Evolutionary conservation across 2,888 invertebrate genomes (phyloP).

Genomic region (Nycteola revayana): DNA sequence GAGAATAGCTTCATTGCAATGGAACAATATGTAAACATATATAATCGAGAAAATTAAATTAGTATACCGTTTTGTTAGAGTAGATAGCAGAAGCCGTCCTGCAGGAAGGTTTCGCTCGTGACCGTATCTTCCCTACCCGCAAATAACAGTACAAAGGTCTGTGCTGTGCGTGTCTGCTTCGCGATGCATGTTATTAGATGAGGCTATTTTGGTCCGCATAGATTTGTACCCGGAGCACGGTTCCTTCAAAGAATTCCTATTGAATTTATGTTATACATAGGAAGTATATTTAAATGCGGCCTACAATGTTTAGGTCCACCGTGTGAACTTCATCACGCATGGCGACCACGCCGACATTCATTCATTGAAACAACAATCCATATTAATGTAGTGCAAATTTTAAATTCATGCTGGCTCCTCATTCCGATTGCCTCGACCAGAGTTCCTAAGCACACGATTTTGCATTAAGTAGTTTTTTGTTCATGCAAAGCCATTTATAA

Average conservation of each 20-base stretch:
- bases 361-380: constrained; percentile 81
- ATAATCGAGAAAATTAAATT: too few species aligned
- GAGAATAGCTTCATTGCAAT: too few species aligned
- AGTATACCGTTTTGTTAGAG: too few species aligned
- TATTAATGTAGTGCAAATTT: constrained; percentile 82
- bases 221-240: constrained; percentile 74
- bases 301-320: constrained; percentile 76
- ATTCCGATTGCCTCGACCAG: constrained; percentile 68
- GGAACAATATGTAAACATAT: too few species aligned
- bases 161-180: constrained; percentile 45
- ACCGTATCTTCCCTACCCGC: constrained; percentile 32
- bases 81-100: constrained; percentile 1
- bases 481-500: constrained; percentile 69
- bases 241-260: constrained; percentile 74
- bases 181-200: constrained; percentile 65
- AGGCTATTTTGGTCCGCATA: constrained; percentile 66
- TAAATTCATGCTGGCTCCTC: constrained; percentile 76
- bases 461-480: constrained; percentile 76
- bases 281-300: constrained; percentile 80
- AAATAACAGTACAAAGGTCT: constrained; percentile 55
- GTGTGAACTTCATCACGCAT: constrained; percentile 81
- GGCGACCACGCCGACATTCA: constrained; percentile 77
- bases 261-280: constrained; percentile 78
- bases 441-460: constrained; percentile 77
- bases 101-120: constrained; percentile 18